A percentile compares a stretch with the other conserved stretches of the same genome.
Conservation (phyloP, 2,113 vertebrate genomes). For the Ctenodactylus gundi region DNA sequence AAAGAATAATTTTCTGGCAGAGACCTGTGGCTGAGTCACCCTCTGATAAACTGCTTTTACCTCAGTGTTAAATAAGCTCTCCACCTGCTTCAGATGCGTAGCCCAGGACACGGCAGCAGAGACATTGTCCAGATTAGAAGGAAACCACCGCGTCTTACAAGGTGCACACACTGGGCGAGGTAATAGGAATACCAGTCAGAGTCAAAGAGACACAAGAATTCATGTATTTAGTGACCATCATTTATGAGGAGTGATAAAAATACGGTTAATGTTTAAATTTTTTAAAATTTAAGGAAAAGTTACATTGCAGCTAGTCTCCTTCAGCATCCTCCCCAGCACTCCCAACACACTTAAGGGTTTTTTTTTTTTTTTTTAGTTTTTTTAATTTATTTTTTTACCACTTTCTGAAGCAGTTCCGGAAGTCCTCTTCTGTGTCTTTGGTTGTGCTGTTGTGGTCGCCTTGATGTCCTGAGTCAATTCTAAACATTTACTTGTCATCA, state of each 20-base stretch:
- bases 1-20: constrained; percentile 1
- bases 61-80: not conserved
- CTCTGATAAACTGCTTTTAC: not conserved
- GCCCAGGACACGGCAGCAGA: not conserved
- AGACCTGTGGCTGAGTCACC: not conserved
- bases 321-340: too few relatives aligned
- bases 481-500: not conserved
- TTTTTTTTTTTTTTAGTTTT: too few relatives aligned
- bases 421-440: not conserved
- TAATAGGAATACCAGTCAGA: not conserved
- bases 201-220: not conserved
- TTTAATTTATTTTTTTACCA: too few relatives aligned
- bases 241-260: not conserved
- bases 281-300: not conserved
- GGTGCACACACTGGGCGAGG: not conserved
- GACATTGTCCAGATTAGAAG: not conserved
- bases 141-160: not conserved
- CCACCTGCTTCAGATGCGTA: not conserved
- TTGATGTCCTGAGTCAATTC: not conserved
- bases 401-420: not conserved
- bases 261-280: not conserved
- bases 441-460: not conserved
- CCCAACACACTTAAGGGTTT: not conserved
- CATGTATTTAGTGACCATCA: not conserved
- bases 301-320: not conserved